These are phyloP conservation scores for Amphiprion clarkii DNA, from an alignment of 2,797 vertebrate species.

Conservation along the genomic window DNA sequence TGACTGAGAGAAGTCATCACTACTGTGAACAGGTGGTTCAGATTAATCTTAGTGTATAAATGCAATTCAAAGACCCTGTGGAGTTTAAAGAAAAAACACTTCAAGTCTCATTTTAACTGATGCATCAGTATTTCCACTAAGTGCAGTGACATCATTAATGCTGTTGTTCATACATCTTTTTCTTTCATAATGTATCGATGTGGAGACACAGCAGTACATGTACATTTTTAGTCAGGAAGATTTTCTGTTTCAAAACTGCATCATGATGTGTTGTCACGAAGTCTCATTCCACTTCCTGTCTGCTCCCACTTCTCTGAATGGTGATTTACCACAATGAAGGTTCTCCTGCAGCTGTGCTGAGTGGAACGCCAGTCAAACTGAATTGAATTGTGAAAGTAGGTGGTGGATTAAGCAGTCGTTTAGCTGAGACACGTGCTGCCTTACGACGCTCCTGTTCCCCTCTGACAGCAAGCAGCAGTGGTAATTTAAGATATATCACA, in stretches of 20 bases:
- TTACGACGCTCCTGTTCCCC: conserved; percentile 38
- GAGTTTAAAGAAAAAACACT: conserved; percentile 20
- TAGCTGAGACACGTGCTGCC: conserved; percentile 22
- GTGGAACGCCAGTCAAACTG: neutral
- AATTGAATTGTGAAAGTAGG: conserved; percentile 5
- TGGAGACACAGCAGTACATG: too few relatives aligned
- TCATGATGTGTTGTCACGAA: neutral
- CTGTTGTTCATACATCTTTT: too few relatives aligned
- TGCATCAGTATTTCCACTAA: too few relatives aligned
- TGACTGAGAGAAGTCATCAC: conserved; percentile 27
- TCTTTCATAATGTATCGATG: too few relatives aligned
- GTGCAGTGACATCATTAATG: too few relatives aligned
- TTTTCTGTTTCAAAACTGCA: neutral
- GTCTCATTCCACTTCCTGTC: neutral
- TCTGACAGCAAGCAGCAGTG: conserved; percentile 45
- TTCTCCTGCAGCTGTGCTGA: neutral
- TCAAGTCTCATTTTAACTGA: neutral
- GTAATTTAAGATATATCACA: conserved; percentile 55
- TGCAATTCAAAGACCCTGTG: conserved; percentile 61
- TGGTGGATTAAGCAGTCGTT: conserved; percentile 45
- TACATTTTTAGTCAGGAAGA: neutral
- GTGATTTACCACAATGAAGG: neutral
- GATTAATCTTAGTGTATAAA: conserved; percentile 25
- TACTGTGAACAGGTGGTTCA: conserved; percentile 2
- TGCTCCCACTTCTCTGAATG: neutral